Evolutionary conservation across 2,888 invertebrate species (phyloP).

Genomic region (Cylindroiulus punctatus): DNA sequence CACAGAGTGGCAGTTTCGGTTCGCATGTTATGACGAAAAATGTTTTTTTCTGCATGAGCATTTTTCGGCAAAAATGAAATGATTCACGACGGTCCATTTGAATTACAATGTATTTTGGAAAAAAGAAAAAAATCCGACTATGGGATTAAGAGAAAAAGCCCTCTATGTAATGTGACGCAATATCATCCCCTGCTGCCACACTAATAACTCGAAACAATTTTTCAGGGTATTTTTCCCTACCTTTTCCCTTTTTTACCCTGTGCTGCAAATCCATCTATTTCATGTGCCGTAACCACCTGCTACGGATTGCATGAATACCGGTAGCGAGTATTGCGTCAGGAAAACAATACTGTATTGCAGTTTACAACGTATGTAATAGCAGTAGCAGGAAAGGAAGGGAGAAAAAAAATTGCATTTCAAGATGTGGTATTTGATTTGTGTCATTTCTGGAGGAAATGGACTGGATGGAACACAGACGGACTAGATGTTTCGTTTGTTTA

Average conservation of each 20-base stretch:
- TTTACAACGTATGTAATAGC: not conserved
- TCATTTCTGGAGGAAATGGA: slow-evolving; percentile 52
- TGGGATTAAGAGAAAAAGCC: not conserved
- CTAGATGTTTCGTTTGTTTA: slow-evolving; percentile 50
- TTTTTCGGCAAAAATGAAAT: slow-evolving; percentile 19
- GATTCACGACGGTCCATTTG: slow-evolving; percentile 45
- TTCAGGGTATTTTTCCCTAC: not conserved
- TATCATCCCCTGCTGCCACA: slow-evolving; percentile 48
- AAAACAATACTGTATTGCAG: slow-evolving; percentile 21
- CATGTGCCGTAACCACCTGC: slow-evolving; percentile 47
- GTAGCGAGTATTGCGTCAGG: not conserved
- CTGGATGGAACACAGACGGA: slow-evolving; percentile 50
- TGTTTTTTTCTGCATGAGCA: not conserved
- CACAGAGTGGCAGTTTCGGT: not conserved
- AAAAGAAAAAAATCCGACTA: not conserved
- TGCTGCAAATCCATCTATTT: slow-evolving; percentile 46
- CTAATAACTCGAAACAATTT: slow-evolving; percentile 50
- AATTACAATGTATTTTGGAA: not conserved
- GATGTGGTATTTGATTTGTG: slow-evolving; percentile 51
- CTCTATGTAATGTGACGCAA: slow-evolving; percentile 1
- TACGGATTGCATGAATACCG: slow-evolving; percentile 40
- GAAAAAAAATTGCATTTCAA: slow-evolving; percentile 46
- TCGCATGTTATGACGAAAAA: not conserved
- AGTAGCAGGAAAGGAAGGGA: not conserved
- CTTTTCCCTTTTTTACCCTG: not conserved